Base-by-base conservation (phyloP, 2,113 vertebrate species). In the human (Homo sapiens) region DNA sequence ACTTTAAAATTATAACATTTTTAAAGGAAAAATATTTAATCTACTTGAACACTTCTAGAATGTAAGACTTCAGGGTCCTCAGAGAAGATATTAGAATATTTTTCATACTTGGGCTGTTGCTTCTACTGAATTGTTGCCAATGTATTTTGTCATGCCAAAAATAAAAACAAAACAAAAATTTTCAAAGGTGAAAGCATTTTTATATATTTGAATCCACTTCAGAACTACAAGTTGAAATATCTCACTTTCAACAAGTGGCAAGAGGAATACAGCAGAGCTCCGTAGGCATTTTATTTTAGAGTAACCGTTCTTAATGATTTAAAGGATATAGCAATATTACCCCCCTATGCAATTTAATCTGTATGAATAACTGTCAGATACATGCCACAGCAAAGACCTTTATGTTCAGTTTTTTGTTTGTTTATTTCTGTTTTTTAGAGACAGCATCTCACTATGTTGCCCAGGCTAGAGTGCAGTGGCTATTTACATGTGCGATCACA, bases 41-140 rank as follows among this genome's bases (percentile, higher is more conserved):
- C n/a, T 80, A 81, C 43, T 92, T 61, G 43, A 93, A 81, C n/a
- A 84, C 30, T 97, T 96, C 59, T 97, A 38, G 66, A 87, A 88
- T 89, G 45, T 70, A 91, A 97, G 7, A 82, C 79, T 88, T 66
- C 90, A 97, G 95, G 30, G 75, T 75, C 94, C 82, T 94, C 90
- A 94, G 78, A 93, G 95, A 80, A 96, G 87, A 61, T 52, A 97
- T 73, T 84, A 90, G 64, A 96, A 96, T 78, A 92, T 70, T 98
- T 95, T 97, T 97, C 97, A 75, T 91, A 90, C 78, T 85, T 96
- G 72, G 72, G 27, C 84, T 96, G 32, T 90, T 96, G 80, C 57
- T 89, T 97, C 93, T 86, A 98, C 93, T 96, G 81, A 97, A 96
- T 97, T 96, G 40, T 96, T 98, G 85, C 83, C 85, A 97, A 14